Conservation (phyloP, 2,888 invertebrate species). For the Synergus itoensis region DNA sequence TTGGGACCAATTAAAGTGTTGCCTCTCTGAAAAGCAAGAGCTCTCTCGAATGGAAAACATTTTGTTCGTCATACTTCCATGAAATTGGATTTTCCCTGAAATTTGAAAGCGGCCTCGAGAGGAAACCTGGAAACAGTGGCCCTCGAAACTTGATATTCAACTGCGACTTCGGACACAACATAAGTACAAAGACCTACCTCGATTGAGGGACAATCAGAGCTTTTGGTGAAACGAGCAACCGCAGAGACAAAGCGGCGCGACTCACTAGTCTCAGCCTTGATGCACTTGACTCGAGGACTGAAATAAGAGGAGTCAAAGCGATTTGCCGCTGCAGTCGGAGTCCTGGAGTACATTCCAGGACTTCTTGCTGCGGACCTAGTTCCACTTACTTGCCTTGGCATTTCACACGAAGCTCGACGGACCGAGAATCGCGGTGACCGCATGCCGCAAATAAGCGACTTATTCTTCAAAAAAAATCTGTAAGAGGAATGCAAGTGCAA, state of each 20-base stretch:
- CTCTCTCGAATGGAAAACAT: slow-evolving; percentile 30
- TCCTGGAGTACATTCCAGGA: slow-evolving; percentile 37
- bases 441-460: slow-evolving; percentile 39
- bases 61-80: slow-evolving; percentile 22
- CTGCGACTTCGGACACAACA: slow-evolving; percentile 26
- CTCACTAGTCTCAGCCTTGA: slow-evolving; percentile 32
- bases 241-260: slow-evolving; percentile 36
- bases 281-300: slow-evolving; percentile 40
- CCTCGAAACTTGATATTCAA: slow-evolving; percentile 35
- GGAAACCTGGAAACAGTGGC: slow-evolving; percentile 16
- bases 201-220: slow-evolving; percentile 39
- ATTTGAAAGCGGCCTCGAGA: slow-evolving; percentile 22
- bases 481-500: not conserved
- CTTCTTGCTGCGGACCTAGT: slow-evolving; percentile 20
- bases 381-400: slow-evolving; percentile 45
- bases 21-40: slow-evolving; percentile 28
- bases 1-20: slow-evolving; percentile 37
- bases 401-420: slow-evolving; percentile 55
- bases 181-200: slow-evolving; percentile 19
- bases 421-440: slow-evolving; percentile 46
- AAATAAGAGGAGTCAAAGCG: slow-evolving; percentile 41
- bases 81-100: slow-evolving; percentile 29
- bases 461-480: slow-evolving; percentile 1
- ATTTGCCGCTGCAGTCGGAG: slow-evolving; percentile 32
- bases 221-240: slow-evolving; percentile 36